Evolutionary conservation across 2,888 invertebrate genomes (phyloP), one percentile per base, ranked within the genome.

Genomic region (Andrena chrysosceles): DNA sequence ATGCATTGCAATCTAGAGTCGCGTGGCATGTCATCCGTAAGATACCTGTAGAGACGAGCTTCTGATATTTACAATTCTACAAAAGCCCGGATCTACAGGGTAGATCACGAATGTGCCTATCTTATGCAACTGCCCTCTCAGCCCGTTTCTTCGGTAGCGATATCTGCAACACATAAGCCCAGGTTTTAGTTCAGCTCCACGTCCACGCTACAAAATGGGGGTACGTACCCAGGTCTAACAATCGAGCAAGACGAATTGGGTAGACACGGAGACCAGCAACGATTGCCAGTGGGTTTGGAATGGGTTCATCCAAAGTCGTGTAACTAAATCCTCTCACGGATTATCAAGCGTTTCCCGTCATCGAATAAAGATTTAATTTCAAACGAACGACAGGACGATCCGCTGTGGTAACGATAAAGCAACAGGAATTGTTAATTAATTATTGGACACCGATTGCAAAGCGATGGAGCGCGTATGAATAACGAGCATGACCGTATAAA

Each of bases 41-140:
- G 98, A 98, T 98, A 98, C 98, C 98, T 98, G 98, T 98, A 98
- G 98, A 98, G 98, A 98, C 98, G 98, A 98, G 98, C 98, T 98
- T 98, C 98, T 98, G 98, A 98, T 96, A 95, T 95, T 95, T 94
- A 94, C 94, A 94, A 93, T 94, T 95, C 97, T 97, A 98, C 98
- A 98, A 98, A 98, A 98, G 98, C 98, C 98, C 98, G 98, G 98
- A 98, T 98, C 98, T 98, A 98, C 98, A 98, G 98, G 98, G 98
- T 98, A 98, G 98, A 97, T 98, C 98, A 98, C 98, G 98, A 97
- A 97, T 97, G 98, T 96, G 97, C 97, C 96, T 92, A 93, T 94
- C 91, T 92, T 93, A 86, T 89, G 89, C 78, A 84, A 75, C 54
- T 63, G 26, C 31, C n/a, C 29, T 48, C 60, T n/a, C 29, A 29